These are phyloP conservation scores for Cepphus grylle DNA, from an alignment of 2,113 vertebrate species.

Conservation along the genomic window DNA sequence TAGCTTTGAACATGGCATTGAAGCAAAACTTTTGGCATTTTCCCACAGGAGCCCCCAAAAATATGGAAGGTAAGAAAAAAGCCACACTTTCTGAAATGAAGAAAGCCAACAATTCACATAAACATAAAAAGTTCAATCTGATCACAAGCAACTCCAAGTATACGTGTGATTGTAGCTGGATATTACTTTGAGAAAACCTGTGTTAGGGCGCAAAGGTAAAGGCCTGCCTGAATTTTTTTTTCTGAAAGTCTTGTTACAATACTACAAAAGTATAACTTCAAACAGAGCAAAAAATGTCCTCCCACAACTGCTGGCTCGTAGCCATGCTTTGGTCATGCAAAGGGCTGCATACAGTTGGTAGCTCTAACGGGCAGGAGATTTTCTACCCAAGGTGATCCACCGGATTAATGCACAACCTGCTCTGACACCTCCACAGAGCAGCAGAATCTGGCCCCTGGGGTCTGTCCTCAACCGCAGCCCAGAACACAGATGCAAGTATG, in stretches of 20 bases:
- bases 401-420: neutral
- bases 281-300: neutral
- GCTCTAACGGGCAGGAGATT: neutral
- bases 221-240: neutral
- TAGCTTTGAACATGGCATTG: neutral
- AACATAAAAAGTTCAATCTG: neutral
- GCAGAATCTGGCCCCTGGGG: neutral
- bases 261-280: neutral
- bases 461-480: neutral
- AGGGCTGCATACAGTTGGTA: neutral
- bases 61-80: neutral
- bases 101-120: neutral
- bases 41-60: neutral
- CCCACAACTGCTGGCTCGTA: neutral
- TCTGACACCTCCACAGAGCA: neutral
- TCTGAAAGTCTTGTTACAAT: neutral
- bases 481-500: no score
- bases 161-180: neutral
- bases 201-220: neutral
- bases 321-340: neutral
- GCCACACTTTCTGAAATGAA: neutral
- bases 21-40: neutral
- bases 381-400: fast-evolving
- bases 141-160: neutral
- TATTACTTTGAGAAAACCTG: neutral